A percentile compares a stretch with the other conserved stretches of the same genome.
phyloP scores from a whole-genome alignment of 2,888 invertebrate species.

The Drosophila antonietae region DNA sequence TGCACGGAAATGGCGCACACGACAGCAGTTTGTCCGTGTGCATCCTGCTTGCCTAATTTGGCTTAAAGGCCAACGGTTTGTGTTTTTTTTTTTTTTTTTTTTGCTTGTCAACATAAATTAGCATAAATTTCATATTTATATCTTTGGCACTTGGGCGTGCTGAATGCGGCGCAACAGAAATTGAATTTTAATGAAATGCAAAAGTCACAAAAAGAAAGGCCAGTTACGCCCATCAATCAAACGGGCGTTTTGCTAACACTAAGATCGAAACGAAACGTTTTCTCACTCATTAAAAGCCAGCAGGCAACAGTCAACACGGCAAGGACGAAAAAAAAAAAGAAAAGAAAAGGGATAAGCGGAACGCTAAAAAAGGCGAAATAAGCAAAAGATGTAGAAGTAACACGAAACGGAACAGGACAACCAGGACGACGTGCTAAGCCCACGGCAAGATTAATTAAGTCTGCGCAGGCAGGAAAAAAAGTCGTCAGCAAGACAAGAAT shows the following conservation, averaged over 20 bases:
- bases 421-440: slow-evolving; percentile 71
- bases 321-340: background rate
- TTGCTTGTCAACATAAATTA: background rate
- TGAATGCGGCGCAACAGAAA: slow-evolving; percentile 10
- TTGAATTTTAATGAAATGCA: slow-evolving; percentile 41
- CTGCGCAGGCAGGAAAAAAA: slow-evolving; percentile 46
- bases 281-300: slow-evolving; percentile 48
- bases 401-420: slow-evolving; percentile 51
- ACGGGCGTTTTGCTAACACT: slow-evolving; percentile 18
- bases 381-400: slow-evolving; percentile 17
- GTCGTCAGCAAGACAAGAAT: slow-evolving; percentile 12
- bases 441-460: slow-evolving; percentile 77
- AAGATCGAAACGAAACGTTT: background rate
- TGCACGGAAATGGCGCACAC: slow-evolving; percentile 44
- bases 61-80: slow-evolving; percentile 14
- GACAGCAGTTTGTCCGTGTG: slow-evolving; percentile 9
- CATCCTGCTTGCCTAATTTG: slow-evolving; percentile 14
- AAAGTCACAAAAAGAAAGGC: slow-evolving; percentile 35
- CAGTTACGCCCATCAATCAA: slow-evolving; percentile 55
- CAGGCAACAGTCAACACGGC: slow-evolving; percentile 49
- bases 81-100: background rate
- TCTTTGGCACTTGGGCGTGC: background rate
- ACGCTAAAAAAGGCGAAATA: slow-evolving; percentile 10
- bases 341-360: slow-evolving; percentile 32
- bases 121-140: slow-evolving; percentile 21